Evolutionary conservation across 2,797 vertebrate genomes (phyloP).

Genomic region (Uromys caudimaculatus): DNA sequence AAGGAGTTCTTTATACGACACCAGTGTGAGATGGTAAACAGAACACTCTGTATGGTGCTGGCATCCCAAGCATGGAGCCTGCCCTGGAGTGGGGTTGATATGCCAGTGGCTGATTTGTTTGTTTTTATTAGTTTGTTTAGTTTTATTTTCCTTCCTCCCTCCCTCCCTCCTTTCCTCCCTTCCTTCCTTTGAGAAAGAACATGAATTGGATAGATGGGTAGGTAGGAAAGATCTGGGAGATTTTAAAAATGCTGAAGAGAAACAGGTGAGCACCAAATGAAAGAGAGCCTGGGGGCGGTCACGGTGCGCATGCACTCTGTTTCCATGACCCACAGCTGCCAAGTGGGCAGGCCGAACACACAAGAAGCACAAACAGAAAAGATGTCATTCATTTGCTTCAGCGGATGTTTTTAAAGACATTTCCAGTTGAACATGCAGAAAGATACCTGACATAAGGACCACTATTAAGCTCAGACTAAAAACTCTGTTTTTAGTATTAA

Average conservation of each 20-base stretch:
- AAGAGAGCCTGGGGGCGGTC: neutral
- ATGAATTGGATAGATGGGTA: neutral
- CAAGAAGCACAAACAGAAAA: neutral
- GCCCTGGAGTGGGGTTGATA: no score
- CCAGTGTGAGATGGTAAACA: neutral
- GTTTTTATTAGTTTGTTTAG: neutral
- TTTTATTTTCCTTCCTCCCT: neutral
- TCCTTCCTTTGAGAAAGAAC: neutral
- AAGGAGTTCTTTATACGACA: neutral
- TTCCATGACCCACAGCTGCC: neutral
- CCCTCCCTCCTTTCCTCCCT: neutral
- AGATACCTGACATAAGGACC: conserved; percentile 4
- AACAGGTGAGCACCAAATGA: neutral
- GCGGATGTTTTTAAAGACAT: neutral
- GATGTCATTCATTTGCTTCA: neutral
- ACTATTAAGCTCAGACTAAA: neutral
- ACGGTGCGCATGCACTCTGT: neutral
- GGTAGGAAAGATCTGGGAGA: neutral
- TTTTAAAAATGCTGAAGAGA: neutral
- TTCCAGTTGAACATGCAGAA: neutral
- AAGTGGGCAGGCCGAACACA: neutral
- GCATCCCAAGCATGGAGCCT: neutral
- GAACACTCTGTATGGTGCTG: neutral
- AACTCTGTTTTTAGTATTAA: neutral
- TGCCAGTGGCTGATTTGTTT: no score